Evolutionary conservation across 2,888 invertebrate species (phyloP).

Genomic region (Polymixis lichenea): DNA sequence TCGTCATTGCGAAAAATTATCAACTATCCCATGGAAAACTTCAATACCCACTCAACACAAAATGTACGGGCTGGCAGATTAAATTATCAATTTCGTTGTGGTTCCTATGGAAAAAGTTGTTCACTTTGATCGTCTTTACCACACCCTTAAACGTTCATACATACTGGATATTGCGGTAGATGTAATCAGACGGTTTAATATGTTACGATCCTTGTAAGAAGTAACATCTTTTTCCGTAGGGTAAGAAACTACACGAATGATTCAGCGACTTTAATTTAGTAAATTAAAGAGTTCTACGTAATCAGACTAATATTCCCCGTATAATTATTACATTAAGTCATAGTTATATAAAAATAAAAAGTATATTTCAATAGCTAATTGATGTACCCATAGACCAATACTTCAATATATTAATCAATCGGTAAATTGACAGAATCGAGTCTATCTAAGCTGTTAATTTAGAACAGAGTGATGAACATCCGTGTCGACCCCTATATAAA

Average conservation of each 20-base stretch:
- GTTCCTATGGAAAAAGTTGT: too few species aligned
- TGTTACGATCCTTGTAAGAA: not conserved
- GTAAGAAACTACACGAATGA: not conserved
- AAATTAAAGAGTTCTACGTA: not conserved
- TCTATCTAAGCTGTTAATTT: slow-evolving; percentile 30
- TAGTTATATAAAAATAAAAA: not conserved
- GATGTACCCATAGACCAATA: slow-evolving; percentile 38
- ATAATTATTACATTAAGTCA: not conserved
- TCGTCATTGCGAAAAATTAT: too few species aligned
- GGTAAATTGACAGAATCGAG: slow-evolving; percentile 46
- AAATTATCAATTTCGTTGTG: too few species aligned
- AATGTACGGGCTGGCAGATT: too few species aligned
- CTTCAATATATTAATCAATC: slow-evolving; percentile 27
- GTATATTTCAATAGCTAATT: slow-evolving; percentile 48
- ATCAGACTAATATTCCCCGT: not conserved
- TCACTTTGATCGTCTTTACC: too few species aligned
- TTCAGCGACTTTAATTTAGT: not conserved
- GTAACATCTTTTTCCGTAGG: not conserved
- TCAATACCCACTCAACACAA: too few species aligned
- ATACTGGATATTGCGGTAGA: not conserved
- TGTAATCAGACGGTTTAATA: not conserved
- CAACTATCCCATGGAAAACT: too few species aligned
- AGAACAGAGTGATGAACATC: slow-evolving; percentile 47
- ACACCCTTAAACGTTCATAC: too few species aligned
- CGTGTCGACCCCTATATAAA: slow-evolving; percentile 40